These are phyloP conservation scores for Sitobion miscanthi DNA, from an alignment of 1,140 invertebrate genomes.

Conservation along the genomic window DNA sequence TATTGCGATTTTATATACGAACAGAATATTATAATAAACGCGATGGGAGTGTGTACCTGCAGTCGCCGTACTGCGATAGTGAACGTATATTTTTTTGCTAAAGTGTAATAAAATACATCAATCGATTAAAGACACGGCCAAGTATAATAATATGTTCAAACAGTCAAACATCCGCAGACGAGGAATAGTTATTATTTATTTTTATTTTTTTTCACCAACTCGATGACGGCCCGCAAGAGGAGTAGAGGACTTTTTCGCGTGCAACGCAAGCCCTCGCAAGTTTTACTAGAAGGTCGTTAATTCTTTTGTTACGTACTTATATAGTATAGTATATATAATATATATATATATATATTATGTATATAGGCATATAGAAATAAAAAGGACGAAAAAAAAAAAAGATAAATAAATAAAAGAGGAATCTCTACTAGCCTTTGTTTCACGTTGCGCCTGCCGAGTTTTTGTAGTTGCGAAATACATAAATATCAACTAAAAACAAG, in stretches of 20 bases:
- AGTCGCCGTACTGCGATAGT: too few species aligned
- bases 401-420: slow-evolving; percentile 11
- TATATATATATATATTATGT: too few species aligned
- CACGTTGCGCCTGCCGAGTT: background rate
- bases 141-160: background rate
- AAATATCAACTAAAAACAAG: slow-evolving; percentile 48
- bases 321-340: too few species aligned
- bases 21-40: background rate
- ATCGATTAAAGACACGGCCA: background rate
- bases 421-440: slow-evolving; percentile 8
- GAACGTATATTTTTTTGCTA: background rate
- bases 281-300: background rate
- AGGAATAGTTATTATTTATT: background rate
- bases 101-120: background rate
- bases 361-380: background rate
- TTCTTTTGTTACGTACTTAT: slow-evolving; percentile 2
- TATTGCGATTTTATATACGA: background rate
- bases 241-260: background rate
- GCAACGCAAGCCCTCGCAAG: background rate
- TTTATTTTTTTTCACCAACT: background rate
- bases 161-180: too few species aligned
- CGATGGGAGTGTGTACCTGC: background rate
- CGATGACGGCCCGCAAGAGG: background rate
- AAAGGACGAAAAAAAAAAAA: background rate
- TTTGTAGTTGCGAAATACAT: background rate